phyloP scores from a whole-genome alignment of 2,797 vertebrate genomes.

The Rhinophrynus dorsalis region DNA sequence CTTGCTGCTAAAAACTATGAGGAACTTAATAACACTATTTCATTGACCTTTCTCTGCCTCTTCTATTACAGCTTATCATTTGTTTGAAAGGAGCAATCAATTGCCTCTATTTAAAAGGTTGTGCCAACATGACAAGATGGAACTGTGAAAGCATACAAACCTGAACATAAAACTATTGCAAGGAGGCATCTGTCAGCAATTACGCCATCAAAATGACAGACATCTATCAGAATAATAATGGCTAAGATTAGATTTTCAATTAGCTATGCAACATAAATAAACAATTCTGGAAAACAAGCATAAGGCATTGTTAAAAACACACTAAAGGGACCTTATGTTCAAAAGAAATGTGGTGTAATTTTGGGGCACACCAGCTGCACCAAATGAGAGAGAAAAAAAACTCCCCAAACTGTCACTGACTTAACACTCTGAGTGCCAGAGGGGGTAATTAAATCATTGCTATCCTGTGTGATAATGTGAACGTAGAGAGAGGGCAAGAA shows the following conservation, averaged over 20 bases:
- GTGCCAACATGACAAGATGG: constrained; percentile 65
- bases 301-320: constrained; percentile 63
- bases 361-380: too few relatives aligned
- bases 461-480: too few relatives aligned
- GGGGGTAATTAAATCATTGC: too few relatives aligned
- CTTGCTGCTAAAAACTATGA: not conserved
- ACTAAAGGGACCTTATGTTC: too few relatives aligned
- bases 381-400: too few relatives aligned
- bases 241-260: constrained; percentile 76
- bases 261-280: constrained; percentile 76
- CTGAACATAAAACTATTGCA: constrained; percentile 67
- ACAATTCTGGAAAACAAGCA: constrained; percentile 68
- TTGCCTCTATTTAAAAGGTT: constrained; percentile 34
- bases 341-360: too few relatives aligned
- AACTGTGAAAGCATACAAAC: constrained; percentile 64
- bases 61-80: not conserved
- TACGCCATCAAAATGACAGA: constrained; percentile 75
- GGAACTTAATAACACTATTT: not conserved
- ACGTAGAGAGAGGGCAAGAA: too few relatives aligned
- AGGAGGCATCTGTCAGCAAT: constrained; percentile 73
- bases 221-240: constrained; percentile 79
- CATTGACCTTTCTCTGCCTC: not conserved
- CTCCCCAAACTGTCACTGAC: too few relatives aligned
- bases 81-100: not conserved
- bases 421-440: too few relatives aligned